Conservation (phyloP, 2,113 vertebrate species). For the Dipodomys stephensi region DNA sequence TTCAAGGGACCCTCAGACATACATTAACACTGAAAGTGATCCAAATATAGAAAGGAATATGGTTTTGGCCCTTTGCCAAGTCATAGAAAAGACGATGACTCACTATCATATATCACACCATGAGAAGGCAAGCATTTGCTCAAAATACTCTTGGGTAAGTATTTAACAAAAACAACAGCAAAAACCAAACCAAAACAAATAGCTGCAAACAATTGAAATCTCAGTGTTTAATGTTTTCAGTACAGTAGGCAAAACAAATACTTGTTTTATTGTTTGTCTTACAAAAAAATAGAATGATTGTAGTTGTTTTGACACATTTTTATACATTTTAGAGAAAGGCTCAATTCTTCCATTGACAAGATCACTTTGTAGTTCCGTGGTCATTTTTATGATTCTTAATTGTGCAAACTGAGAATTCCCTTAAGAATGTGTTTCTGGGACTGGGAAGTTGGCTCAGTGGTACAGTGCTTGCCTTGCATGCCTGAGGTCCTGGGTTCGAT, state of each 20-base stretch:
- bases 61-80: background rate
- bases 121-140: background rate
- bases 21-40: background rate
- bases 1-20: background rate
- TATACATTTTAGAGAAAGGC: background rate
- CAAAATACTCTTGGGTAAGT: background rate
- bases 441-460: no score
- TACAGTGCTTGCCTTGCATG: no score
- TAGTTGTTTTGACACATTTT: background rate
- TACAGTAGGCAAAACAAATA: background rate
- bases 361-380: background rate
- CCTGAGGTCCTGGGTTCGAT: no score
- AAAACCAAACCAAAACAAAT: background rate
- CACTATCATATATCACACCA: background rate
- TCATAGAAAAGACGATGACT: background rate
- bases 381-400: background rate
- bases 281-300: background rate
- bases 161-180: background rate
- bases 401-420: background rate
- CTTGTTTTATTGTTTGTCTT: slow-evolving; percentile 16
- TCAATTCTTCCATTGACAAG: background rate
- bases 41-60: slow-evolving; percentile 8
- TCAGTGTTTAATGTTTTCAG: background rate
- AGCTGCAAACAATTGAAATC: background rate
- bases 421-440: background rate